phyloP scores from a whole-genome alignment of 1,140 invertebrate species.

The Belonocnema kinseyi region DNA sequence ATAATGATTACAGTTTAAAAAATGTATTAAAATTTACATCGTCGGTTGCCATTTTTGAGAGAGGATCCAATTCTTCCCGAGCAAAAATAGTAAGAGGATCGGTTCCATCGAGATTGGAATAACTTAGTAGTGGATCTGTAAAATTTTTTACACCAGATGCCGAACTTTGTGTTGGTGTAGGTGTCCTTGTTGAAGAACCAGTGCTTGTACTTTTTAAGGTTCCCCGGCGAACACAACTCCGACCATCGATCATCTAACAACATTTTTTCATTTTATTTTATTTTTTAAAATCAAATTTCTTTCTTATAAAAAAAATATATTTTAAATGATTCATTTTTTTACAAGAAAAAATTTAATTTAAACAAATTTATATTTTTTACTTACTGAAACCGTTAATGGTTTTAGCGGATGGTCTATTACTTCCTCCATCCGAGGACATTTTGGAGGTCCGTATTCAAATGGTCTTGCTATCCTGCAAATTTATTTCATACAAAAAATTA shows the following conservation, averaged over 20 bases:
- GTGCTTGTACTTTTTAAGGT: constrained; percentile 72
- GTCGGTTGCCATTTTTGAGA: constrained; percentile 80
- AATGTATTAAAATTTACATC: constrained; percentile 70
- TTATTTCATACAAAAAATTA: constrained; percentile 20
- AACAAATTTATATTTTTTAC: neutral
- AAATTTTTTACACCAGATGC: constrained; percentile 77
- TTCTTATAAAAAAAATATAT: constrained; percentile 4
- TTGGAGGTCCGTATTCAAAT: constrained; percentile 49
- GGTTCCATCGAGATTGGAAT: constrained; percentile 81
- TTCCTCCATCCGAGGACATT: constrained; percentile 55
- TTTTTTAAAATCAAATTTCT: constrained; percentile 15
- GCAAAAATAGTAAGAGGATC: constrained; percentile 86
- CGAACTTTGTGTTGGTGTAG: constrained; percentile 72
- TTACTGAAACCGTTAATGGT: constrained; percentile 73
- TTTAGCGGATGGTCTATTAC: constrained; percentile 74
- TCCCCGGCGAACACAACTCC: constrained; percentile 69
- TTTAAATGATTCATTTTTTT: neutral
- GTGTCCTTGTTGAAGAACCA: constrained; percentile 73
- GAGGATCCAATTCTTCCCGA: constrained; percentile 80
- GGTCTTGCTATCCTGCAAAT: constrained; percentile 58
- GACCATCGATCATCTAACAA: constrained; percentile 73
- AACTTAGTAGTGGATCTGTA: constrained; percentile 67
- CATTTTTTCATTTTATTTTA: constrained; percentile 17
- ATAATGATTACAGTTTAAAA: constrained; percentile 3
- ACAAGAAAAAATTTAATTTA: neutral